Base-by-base conservation (phyloP, 1,140 invertebrate species). In the Tetramorium simillimum region DNA sequence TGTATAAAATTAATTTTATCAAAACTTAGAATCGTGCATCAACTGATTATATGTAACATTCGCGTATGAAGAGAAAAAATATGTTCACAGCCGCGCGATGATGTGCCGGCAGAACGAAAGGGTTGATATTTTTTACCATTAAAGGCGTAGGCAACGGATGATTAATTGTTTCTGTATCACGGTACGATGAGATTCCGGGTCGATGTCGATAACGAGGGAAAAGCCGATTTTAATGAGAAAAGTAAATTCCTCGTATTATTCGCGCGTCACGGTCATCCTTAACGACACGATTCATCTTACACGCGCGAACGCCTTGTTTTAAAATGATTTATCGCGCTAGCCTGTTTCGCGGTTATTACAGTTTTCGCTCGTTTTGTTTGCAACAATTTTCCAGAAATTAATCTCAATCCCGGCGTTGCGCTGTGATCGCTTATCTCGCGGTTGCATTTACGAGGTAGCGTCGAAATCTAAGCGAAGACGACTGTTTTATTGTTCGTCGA, bases 351-450 rank as follows among this genome's bases (percentile, higher is more conserved):
- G 67, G 67, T 82, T 84, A 84, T 84, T 75, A 60, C 53, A 60
- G 40, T 84, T 82, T 58, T 82, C 80, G 28, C 24, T 72, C 62
- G 62, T 37, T 69, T 69, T 53, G 46, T 49, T 51, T 53, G 78
- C 53, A 82, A 82, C 78, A 24, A 82, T 84, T 73, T 84, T 84
- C 80, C 67, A 75, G 80, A 75, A 84, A 84, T 84, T 84, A 84
- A 84, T 75, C 69, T 84, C 80, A 84, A 84, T 84, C 43, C 40
- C 43, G 69, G 40, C 9, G 69, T 56, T 40, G 40, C 51, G 40
- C 24, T 43, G n/a, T 14, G 65, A 80, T 40, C 69, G 69, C 69
- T 75, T 75, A 62, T 84, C 69, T 46, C 28, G 56, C 70, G 69
- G 80, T 60, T 75, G 14, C 69, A 49, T 84, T 84, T 75, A 49